Evolutionary conservation across 2,888 invertebrate genomes (phyloP).

Genomic region (Andrena praecox): DNA sequence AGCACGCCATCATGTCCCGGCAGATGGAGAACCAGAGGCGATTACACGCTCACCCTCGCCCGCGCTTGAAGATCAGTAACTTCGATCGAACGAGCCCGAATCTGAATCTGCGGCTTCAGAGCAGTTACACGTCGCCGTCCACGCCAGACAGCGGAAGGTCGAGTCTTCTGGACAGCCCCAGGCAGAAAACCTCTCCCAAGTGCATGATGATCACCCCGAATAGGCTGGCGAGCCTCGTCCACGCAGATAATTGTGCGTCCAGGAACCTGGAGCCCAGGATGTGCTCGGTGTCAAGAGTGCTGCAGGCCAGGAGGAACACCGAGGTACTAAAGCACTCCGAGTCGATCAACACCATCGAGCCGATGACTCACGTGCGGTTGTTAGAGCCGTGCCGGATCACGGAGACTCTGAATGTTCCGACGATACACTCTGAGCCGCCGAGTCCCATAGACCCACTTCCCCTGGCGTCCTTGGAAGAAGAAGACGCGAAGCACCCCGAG

Average conservation of each 20-base stretch:
- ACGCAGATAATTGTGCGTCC: constrained; percentile 43
- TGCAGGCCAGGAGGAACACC: constrained; percentile 61
- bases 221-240: constrained; percentile 72
- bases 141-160: constrained; percentile 57
- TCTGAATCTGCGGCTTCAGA: constrained; percentile 62
- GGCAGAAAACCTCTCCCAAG: constrained; percentile 64
- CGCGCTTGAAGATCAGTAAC: constrained; percentile 44
- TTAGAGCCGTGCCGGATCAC: constrained; percentile 70
- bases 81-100: constrained; percentile 63
- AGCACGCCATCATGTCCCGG: constrained; percentile 66
- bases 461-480: constrained; percentile 71
- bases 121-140: constrained; percentile 67
- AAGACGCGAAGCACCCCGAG: constrained; percentile 55
- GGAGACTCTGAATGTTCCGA: constrained; percentile 76
- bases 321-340: constrained; percentile 75
- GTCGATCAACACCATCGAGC: constrained; percentile 72
- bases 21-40: constrained; percentile 72
- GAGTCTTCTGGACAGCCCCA: constrained; percentile 55
- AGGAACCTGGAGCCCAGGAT: constrained; percentile 44
- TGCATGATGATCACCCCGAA: constrained; percentile 78
- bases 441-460: constrained; percentile 80
- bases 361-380: constrained; percentile 60
- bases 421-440: constrained; percentile 81
- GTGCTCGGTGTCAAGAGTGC: constrained; percentile 42
- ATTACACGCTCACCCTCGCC: constrained; percentile 44